phyloP scores from a whole-genome alignment of 1,140 invertebrate species.

The Philotrypesis tridentata region DNA sequence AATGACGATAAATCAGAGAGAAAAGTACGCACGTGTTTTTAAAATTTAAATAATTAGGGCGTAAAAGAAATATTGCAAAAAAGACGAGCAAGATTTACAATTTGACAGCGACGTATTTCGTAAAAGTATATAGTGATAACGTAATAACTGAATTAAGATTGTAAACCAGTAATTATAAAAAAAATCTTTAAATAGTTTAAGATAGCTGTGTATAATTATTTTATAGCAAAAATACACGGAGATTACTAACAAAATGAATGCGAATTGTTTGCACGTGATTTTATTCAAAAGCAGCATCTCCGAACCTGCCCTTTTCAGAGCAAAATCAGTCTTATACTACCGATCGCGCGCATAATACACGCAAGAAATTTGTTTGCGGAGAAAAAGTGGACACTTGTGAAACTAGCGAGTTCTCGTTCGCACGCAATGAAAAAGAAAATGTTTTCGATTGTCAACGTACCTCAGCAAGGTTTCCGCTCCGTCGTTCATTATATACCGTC shows the following conservation, averaged over 20 bases:
- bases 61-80: not conserved
- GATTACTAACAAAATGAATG: slow-evolving; percentile 58
- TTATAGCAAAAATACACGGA: slow-evolving; percentile 69
- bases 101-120: slow-evolving; percentile 38
- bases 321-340: not conserved
- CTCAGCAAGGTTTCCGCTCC: not conserved
- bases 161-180: slow-evolving; percentile 64
- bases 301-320: not conserved
- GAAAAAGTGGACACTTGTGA: not conserved
- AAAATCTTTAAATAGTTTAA: slow-evolving; percentile 67
- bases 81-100: slow-evolving; percentile 3
- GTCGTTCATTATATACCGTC: not conserved
- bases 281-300: slow-evolving; percentile 2
- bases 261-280: slow-evolving; percentile 21
- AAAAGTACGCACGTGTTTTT: slow-evolving; percentile 24
- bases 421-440: no score
- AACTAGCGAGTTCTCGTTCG: not conserved
- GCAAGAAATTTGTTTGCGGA: not conserved
- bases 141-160: slow-evolving; percentile 60
- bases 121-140: slow-evolving; percentile 35
- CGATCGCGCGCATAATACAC: no score
- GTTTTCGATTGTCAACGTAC: not conserved
- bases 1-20: slow-evolving; percentile 3
- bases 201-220: slow-evolving; percentile 69
- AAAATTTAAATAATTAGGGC: not conserved